phyloP scores from a whole-genome alignment of 2,797 vertebrate species.

The Sebastes taczanowskii region DNA sequence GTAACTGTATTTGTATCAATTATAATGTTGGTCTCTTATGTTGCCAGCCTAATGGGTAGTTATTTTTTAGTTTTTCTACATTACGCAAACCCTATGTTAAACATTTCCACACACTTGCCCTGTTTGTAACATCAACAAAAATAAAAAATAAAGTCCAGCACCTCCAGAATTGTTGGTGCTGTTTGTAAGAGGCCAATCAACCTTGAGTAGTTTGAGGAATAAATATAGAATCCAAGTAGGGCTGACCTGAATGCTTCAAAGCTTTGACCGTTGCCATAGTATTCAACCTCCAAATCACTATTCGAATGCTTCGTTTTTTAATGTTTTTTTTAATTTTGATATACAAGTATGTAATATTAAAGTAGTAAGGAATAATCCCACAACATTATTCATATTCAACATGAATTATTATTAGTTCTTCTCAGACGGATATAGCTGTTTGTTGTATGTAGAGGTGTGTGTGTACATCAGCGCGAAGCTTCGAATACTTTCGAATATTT shows the following conservation, averaged over 20 bases:
- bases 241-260: no score
- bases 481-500: no score
- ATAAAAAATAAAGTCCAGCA: not conserved
- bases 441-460: no score
- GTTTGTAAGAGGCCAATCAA: not conserved
- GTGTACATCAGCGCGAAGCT: accelerated
- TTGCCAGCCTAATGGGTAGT: not conserved
- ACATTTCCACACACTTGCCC: not conserved
- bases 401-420: no score
- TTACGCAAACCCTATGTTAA: not conserved
- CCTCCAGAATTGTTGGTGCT: not conserved
- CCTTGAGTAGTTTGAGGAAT: not conserved
- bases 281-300: no score
- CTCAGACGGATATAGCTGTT: no score
- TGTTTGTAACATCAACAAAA: not conserved
- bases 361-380: no score
- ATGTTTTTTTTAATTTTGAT: no score
- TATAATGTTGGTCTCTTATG: not conserved
- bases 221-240: not conserved
- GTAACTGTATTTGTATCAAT: not conserved
- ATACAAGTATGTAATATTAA: no score
- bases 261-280: no score
- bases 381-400: no score
- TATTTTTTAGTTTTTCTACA: not conserved
- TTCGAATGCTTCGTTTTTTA: no score